Base-by-base conservation (phyloP, 2,888 invertebrate genomes). In the Camptogramma bilineatum region DNA sequence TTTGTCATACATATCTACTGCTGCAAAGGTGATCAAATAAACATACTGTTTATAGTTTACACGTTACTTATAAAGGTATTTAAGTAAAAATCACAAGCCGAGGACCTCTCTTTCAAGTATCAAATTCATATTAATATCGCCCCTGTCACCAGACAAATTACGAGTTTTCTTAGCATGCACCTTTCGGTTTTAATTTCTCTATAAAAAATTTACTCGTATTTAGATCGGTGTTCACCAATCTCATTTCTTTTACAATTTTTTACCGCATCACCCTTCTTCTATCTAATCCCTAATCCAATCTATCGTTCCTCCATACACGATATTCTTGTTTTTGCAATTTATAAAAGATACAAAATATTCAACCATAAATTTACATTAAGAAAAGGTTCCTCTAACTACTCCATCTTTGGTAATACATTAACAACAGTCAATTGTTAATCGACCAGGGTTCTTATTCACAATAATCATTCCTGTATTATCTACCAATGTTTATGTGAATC, bases 351-450 rank as follows among this genome's bases (percentile, higher is more conserved):
- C 86, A 90, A 91, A 91, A 90, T 84, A 85, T 88, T 86, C 80
- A 83, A 86, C 85, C 82, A 87, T 85, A 86, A 89, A 86, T 87
- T 88, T 89, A 90, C 83, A 81, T 83, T 65, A 84, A 83, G 86
- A 82, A 82, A 85, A 85, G 85, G 86, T 85, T 78, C 82, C 82
- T 83, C 78, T 80, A 80, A 79, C 83, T 85, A 84, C 85, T 86
- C 86, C 88, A 87, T 91, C 91, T 91, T 92, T 92, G 91, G 92
- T 91, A 90, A 90, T 87, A 88, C 86, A 85, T 88, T 85, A 88
- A 87, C 86, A 88, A 88, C 84, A 84, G 86, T 84, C 79, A 86
- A 85, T 82, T 77, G 82, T 85, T 81, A 79, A 81, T 84, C 82
- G 82, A 84, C 80, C 84, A 83, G 80, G 77, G 80, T 80, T 80